Base-by-base conservation (phyloP, 1,140 invertebrate species). In the Frieseomelitta varia region DNA sequence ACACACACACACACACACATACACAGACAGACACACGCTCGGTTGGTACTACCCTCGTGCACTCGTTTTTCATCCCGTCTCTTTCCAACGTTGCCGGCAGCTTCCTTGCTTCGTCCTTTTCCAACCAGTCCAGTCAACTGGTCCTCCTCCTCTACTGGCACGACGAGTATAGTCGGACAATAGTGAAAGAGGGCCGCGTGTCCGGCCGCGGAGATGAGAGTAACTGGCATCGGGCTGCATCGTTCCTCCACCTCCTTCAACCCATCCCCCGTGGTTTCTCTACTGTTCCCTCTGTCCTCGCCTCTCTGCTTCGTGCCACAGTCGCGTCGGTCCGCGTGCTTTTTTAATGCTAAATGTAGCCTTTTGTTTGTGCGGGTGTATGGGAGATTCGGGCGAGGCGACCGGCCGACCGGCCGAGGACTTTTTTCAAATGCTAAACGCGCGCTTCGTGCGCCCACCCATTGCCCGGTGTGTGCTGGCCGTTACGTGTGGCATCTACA, bases 291-390 rank as follows among this genome's bases (percentile, higher is more conserved):
- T 17, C 67, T 53, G n/a, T 65, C 56, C 56, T 74, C 30, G 58
- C n/a, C 81, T n/a, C 79, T 34, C 79, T 34, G 56, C 34, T 76
- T 63, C 74, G 56, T 65, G 58, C 88, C 85, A 79, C 79, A 79
- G 71, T 39, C 81, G 84, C 86, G 80, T 75, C 65, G 78, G 71
- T 87, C 85, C 72, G 67, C 85, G 86, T 91, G 91, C 92, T 92
- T 92, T 93, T 92, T 93, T 92, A 92, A 93, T 93, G 91, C 91
- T 91, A 93, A 93, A 93, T 90, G 91, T 87, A 91, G 88, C 88
- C 90, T 92, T 93, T 92, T 92, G 92, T 92, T 91, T 91, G 86
- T 74, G 84, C 85, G 85, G 85, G 84, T 89, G 87, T 84, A 89
- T 87, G 85, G 76, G 85, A 87, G 89, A 85, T 87, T 91, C 81